Conservation (phyloP, 1,140 invertebrate genomes). For the Drosophila ogumai region DNA sequence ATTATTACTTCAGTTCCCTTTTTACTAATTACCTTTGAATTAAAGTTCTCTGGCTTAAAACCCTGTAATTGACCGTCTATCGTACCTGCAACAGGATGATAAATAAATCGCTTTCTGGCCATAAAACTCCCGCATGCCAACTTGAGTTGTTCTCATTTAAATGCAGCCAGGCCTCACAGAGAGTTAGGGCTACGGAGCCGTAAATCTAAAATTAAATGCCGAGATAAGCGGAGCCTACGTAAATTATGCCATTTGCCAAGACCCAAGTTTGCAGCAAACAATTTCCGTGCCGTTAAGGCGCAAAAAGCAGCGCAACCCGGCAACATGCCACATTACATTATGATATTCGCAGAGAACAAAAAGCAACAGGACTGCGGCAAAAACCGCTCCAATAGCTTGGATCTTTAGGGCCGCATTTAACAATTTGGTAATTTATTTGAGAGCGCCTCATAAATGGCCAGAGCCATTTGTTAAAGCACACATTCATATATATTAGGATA, state of each 20-base stretch:
- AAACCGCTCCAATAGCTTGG: conserved; percentile 40
- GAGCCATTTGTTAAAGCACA: conserved; percentile 54
- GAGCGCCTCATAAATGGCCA: conserved; percentile 73
- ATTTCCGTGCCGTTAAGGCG: conserved; percentile 51
- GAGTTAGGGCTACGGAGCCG: conserved; percentile 13
- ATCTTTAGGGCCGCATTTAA: conserved; percentile 60
- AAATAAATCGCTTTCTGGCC: conserved; percentile 25
- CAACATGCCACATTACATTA: conserved; percentile 28
- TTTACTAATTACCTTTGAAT: not conserved
- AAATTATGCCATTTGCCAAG: conserved; percentile 63
- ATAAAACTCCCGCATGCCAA: conserved; percentile 42
- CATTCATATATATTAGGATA: conserved; percentile 18
- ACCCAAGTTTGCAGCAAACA: conserved; percentile 62
- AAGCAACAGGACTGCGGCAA: conserved; percentile 60
- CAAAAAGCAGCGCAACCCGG: conserved; percentile 28
- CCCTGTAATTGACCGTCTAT: not conserved
- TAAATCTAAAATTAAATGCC: conserved; percentile 73
- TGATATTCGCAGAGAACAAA: conserved; percentile 27
- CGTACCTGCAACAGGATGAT: conserved; percentile 21
- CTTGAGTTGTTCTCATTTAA: conserved; percentile 29
- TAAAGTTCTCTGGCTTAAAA: not conserved
- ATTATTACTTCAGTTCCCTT: too few species aligned
- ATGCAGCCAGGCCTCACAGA: conserved; percentile 23
- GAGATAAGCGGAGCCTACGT: conserved; percentile 59
- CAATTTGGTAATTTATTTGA: conserved; percentile 81